These are phyloP conservation scores for Orchestes rusci DNA, from an alignment of 2,888 invertebrate genomes.

Conservation along the genomic window DNA sequence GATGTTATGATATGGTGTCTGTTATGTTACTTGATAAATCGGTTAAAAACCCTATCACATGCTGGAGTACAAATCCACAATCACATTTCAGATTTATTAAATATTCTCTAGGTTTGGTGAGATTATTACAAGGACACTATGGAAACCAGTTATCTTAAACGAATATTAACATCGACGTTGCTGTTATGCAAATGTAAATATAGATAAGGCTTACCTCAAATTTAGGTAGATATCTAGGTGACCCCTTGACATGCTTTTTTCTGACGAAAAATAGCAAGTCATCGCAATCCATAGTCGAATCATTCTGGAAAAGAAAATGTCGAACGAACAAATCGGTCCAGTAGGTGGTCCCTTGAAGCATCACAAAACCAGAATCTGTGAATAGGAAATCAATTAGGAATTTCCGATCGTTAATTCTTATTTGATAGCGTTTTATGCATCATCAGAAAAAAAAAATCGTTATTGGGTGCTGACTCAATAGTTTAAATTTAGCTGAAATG, in stretches of 20 bases:
- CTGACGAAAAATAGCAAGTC: constrained; percentile 94
- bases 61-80: no score
- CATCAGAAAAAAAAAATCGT: no score
- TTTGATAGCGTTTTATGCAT: no score
- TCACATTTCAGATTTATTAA: no score
- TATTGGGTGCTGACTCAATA: not conserved
- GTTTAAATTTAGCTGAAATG: not conserved
- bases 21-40: no score
- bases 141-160: no score
- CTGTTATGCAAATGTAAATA: constrained; percentile 4
- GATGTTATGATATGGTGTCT: no score
- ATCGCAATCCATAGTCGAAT: constrained; percentile 84
- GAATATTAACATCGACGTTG: no score
- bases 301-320: constrained; percentile 87
- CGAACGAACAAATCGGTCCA: constrained; percentile 94
- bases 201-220: constrained; percentile 59
- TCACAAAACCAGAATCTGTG: constrained; percentile 87
- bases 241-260: constrained; percentile 82
- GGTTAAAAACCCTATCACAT: no score
- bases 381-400: constrained; percentile 2
- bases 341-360: constrained; percentile 87
- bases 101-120: no score
- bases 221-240: constrained; percentile 80
- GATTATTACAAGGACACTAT: no score
- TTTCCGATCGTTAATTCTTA: no score